These are phyloP conservation scores for Burhinus bistriatus DNA, from an alignment of 2,113 vertebrate species.

Conservation along the genomic window DNA sequence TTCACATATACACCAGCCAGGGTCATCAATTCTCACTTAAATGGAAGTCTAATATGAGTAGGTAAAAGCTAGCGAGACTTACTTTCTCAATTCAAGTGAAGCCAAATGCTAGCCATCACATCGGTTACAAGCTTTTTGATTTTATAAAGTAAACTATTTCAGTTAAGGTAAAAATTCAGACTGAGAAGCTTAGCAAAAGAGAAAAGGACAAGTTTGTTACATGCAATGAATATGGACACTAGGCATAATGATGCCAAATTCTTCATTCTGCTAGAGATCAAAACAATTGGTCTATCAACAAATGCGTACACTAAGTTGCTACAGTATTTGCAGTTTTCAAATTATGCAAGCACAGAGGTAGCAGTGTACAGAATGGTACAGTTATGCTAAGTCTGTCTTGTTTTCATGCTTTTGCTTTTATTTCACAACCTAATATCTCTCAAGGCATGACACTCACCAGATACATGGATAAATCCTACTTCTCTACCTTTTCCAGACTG, in stretches of 20 bases:
- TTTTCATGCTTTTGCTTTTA: not conserved
- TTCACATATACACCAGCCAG: not conserved
- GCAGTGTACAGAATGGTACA: not conserved
- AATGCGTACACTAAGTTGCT: not conserved
- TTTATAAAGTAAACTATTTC: not conserved
- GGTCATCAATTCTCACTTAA: not conserved
- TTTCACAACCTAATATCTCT: not conserved
- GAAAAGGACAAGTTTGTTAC: not conserved
- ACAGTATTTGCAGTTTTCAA: not conserved
- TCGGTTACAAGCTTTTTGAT: not conserved
- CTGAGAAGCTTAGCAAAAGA: not conserved
- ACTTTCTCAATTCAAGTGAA: not conserved
- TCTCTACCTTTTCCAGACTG: not conserved
- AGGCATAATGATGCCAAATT: not conserved
- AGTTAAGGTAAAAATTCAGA: not conserved
- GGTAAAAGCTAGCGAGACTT: not conserved
- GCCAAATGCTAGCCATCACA: not conserved
- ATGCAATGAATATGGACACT: rapidly evolving
- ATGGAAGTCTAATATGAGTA: not conserved
- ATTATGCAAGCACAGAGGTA: not conserved
- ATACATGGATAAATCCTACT: not conserved
- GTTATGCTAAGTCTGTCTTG: not conserved
- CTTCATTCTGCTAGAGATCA: not conserved
- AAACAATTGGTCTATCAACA: not conserved
- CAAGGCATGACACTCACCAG: not conserved